These are phyloP conservation scores for Encarsia formosa DNA, from an alignment of 2,888 invertebrate genomes.

Conservation along the genomic window DNA sequence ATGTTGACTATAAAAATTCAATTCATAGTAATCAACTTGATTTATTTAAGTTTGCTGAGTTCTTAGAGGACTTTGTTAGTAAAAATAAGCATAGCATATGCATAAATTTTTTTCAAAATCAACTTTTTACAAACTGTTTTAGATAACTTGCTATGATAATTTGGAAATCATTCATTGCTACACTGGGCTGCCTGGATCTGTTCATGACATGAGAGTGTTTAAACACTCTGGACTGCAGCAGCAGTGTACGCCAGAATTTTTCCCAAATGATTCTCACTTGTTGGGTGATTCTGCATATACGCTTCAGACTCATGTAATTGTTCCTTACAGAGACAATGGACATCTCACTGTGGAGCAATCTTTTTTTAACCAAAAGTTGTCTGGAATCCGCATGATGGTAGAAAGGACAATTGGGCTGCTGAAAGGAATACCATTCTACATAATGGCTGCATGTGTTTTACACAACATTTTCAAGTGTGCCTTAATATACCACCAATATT, in stretches of 20 bases:
- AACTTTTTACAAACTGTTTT: not conserved
- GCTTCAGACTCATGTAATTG: not conserved
- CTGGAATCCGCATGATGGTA: not conserved
- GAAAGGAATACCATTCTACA: too few species aligned
- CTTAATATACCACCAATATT: too few species aligned
- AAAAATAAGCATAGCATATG: too few species aligned
- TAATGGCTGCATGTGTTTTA: too few species aligned
- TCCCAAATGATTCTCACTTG: not conserved
- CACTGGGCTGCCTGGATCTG: not conserved
- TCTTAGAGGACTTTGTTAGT: too few species aligned
- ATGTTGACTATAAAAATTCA: too few species aligned
- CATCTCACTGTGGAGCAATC: not conserved
- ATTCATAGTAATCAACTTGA: too few species aligned
- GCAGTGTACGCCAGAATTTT: not conserved
- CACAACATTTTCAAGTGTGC: too few species aligned
- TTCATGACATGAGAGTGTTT: slow-evolving; percentile 2
- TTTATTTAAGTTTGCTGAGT: too few species aligned
- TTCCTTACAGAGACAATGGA: not conserved
- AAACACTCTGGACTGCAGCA: not conserved
- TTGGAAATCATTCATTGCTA: slow-evolving; percentile 6
- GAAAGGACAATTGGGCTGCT: slow-evolving; percentile 10
- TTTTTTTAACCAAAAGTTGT: not conserved
- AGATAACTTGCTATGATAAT: slow-evolving; percentile 3
- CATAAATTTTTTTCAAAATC: not conserved
- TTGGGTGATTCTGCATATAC: not conserved